A percentile compares a stretch with the other conserved stretches of the same genome.
Conservation (phyloP, 2,113 vertebrate species). For the Terrapene triunguis region DNA sequence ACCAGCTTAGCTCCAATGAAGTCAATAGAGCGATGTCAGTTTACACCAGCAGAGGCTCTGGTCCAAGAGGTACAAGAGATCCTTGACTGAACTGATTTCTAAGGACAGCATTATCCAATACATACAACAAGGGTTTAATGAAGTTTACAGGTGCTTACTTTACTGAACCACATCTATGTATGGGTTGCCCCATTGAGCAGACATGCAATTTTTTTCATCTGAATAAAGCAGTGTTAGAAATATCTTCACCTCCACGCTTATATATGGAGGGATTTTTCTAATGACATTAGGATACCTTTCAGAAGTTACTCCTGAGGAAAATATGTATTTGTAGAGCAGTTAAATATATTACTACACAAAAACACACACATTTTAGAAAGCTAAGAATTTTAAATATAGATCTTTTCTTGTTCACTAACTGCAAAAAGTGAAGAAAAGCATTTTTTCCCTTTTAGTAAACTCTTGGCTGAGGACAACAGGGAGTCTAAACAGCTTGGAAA, state of each 20-base stretch:
- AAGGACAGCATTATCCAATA: not conserved
- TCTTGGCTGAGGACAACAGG: not conserved
- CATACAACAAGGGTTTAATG: not conserved
- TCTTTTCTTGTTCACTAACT: not conserved
- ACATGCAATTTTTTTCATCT: not conserved
- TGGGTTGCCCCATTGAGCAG: not conserved
- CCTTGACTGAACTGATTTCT: not conserved
- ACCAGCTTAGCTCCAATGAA: not conserved
- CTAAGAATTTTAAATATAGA: not conserved
- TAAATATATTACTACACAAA: not conserved
- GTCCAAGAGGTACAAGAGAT: not conserved
- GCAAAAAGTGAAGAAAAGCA: not conserved
- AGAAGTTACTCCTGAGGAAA: not conserved
- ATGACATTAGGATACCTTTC: not conserved
- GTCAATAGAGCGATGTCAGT: not conserved
- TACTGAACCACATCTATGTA: not conserved
- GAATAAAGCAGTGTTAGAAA: not conserved
- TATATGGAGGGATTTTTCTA: not conserved
- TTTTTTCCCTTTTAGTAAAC: not conserved
- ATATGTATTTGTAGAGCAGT: not conserved
- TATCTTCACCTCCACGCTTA: not conserved
- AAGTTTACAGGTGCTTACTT: not conserved
- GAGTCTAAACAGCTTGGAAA: conserved; percentile 47
- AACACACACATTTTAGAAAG: not conserved
- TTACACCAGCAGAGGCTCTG: not conserved